Percentiles rank a stretch among this genome's conserved stretches.
phyloP scores from a whole-genome alignment of 2,888 invertebrate genomes.

The Ornithoptera alexandrae region DNA sequence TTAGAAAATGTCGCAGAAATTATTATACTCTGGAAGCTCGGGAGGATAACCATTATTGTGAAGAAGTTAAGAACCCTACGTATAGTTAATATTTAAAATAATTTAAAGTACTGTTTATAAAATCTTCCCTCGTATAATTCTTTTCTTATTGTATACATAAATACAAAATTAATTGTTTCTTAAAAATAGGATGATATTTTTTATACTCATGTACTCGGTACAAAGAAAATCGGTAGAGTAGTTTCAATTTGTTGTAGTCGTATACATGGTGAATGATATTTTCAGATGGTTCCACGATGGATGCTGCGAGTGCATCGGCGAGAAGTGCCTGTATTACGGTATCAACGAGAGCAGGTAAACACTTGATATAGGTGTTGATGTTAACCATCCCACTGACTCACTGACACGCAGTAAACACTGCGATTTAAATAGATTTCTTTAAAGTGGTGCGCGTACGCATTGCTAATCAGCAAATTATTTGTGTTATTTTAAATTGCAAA shows the following conservation, averaged over 20 bases:
- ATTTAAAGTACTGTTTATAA: no score
- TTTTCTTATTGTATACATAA: no score
- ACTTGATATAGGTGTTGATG: background rate
- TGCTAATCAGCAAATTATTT: background rate
- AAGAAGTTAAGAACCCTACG: no score
- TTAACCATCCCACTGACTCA: conserved; percentile 18
- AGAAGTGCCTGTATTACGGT: conserved; percentile 93
- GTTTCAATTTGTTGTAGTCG: background rate
- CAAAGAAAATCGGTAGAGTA: background rate
- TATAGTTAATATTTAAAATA: no score
- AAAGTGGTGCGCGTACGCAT: conserved; percentile 22
- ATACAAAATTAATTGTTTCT: no score
- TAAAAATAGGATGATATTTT: no score
- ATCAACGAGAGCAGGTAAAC: conserved; percentile 89
- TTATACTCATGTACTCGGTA: no score
- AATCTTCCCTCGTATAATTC: no score
- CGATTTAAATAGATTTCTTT: conserved; percentile 23
- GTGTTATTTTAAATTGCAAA: background rate
- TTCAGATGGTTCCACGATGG: conserved; percentile 97
- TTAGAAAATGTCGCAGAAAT: no score
- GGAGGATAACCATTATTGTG: no score
- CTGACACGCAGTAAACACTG: conserved; percentile 9
- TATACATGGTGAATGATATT: conserved; percentile 27
- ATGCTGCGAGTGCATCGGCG: conserved; percentile 95
- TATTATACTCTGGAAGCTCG: no score